Percentiles rank a stretch among this genome's conserved stretches.
Conservation (phyloP, 2,113 vertebrate species). For the Penelope pileata region DNA sequence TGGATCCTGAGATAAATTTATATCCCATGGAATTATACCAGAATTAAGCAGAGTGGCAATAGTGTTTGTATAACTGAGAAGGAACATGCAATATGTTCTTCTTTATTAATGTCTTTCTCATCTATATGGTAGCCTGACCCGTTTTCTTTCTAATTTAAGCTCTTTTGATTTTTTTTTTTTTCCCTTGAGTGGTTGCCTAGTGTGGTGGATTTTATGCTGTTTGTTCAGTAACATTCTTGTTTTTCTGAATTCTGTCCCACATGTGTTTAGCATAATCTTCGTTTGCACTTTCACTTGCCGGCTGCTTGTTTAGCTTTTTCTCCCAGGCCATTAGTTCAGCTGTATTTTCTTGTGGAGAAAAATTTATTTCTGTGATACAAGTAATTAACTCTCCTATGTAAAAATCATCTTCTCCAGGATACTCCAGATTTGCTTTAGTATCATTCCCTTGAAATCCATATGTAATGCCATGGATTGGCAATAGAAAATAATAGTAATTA, state of each 20-base stretch:
- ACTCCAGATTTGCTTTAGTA: background rate
- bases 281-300: constrained; percentile 5
- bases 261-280: constrained; percentile 34
- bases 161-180: background rate
- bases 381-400: background rate
- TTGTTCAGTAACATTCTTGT: constrained; percentile 12
- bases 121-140: background rate
- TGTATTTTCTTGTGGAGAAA: background rate
- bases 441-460: background rate
- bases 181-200: background rate
- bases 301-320: constrained; percentile 10
- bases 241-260: background rate
- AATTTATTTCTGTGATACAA: background rate
- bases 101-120: background rate
- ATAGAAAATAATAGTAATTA: background rate
- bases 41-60: background rate
- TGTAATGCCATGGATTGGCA: background rate
- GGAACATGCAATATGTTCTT: background rate
- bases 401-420: background rate
- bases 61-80: background rate
- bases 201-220: constrained; percentile 7
- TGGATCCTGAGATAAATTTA: background rate
- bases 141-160: constrained; percentile 4
- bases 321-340: constrained; percentile 11
- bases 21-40: background rate